Base-by-base conservation (phyloP, 2,888 invertebrate species). In the Lordiphosa fenestrarum region DNA sequence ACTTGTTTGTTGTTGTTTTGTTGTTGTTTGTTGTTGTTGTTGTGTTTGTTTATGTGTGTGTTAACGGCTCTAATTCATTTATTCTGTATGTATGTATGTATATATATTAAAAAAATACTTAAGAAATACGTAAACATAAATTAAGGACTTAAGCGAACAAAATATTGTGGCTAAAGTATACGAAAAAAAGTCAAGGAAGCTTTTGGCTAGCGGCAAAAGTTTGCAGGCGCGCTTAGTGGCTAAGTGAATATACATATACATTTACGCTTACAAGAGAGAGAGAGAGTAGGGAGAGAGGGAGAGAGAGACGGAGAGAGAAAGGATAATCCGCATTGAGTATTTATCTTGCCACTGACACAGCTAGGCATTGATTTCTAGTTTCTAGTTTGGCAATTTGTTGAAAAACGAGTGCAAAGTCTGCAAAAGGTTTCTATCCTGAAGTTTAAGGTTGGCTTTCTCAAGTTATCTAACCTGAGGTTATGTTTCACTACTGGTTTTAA, bases 101-200 rank as follows among this genome's bases (percentile, higher is more conserved):
- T 23, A 19, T 19, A 3, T 2, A 19, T 19, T 2, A 76, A 76
- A 73, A 71, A 71, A 72, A 81, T 72, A 73, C 74, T 77, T 81
- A 76, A 81, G 60, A 69, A 74, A 77, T 81, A 76, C 73, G 44
- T 71, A 66, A 71, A 71, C 54, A 70, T 61, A 75, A 62, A 62
- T 62, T 30, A 30, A 9, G 55, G 50, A 52, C 60, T 60, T 54
- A 62, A 61, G 49, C 54, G 12, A 9, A 53, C 37, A 50, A 50
- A 50, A 50, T 44, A 44, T 15, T 33, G 30, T 33, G 15, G 44
- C 44, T 44, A 63, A 63, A 63, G 13, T 47, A 63, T 12, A 41
- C 12, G n/a, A 13, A 30, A 2, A 44, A 44, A 35, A 47, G 47
- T 44, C 44, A 44, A 44, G 44, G 19, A 37, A 36, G 36, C 47